phyloP scores from a whole-genome alignment of 2,113 vertebrate species.

The Xenopus tropicalis region DNA sequence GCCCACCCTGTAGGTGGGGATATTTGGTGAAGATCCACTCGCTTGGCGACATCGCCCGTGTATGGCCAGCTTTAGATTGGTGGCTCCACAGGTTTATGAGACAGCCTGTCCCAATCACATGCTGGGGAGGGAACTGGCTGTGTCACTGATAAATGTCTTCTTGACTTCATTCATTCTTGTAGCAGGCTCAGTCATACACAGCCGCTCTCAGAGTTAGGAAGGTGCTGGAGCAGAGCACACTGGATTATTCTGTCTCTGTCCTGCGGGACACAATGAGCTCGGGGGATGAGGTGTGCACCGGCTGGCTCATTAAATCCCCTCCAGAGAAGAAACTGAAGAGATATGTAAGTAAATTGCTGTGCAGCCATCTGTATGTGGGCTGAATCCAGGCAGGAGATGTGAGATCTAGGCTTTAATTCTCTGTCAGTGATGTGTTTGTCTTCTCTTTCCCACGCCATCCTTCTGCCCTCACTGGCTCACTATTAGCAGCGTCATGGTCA shows the following conservation, averaged over 20 bases:
- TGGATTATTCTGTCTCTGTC: conserved; percentile 43
- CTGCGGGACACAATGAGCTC: conserved; percentile 78
- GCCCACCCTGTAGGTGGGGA: too few species aligned
- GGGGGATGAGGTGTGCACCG: conserved; percentile 90
- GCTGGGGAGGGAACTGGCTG: conserved; percentile 53
- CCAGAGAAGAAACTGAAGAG: conserved; percentile 95
- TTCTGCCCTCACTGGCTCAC: too few species aligned
- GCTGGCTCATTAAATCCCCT: conserved; percentile 96
- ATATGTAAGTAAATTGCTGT: conserved; percentile 81
- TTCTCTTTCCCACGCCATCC: neutral
- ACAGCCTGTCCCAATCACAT: conserved; percentile 54
- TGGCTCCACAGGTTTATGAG: too few species aligned
- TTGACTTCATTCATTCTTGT: conserved; percentile 77
- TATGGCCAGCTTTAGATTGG: too few species aligned
- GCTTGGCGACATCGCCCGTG: too few species aligned
- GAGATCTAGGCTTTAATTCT: too few species aligned
- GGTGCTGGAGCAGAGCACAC: conserved; percentile 30
- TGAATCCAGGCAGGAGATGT: neutral
- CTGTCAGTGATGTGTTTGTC: neutral
- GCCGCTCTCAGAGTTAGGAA: conserved; percentile 61
- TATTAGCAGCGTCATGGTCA: too few species aligned
- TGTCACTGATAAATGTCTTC: conserved; percentile 75
- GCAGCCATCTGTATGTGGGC: neutral
- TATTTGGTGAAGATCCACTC: too few species aligned
- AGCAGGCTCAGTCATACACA: conserved; percentile 51